phyloP scores from a whole-genome alignment of 1,140 invertebrate species.

The Drosophila watanabei region DNA sequence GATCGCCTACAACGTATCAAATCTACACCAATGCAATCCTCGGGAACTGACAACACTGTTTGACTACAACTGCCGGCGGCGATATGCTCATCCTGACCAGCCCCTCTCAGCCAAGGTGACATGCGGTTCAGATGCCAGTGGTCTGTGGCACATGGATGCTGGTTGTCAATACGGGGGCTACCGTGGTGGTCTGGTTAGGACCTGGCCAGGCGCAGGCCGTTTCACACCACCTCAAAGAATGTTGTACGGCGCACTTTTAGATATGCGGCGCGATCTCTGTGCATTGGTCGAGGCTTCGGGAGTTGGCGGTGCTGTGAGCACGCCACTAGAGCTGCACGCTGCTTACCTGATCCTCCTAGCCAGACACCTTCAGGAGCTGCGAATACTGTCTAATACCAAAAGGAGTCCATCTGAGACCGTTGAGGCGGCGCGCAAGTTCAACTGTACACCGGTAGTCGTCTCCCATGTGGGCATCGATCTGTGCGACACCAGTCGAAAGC shows the following conservation, averaged over 20 bases:
- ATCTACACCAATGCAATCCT: not conserved
- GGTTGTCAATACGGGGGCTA: constrained; percentile 57
- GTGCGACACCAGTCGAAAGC: not conserved
- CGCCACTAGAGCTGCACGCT: constrained; percentile 38
- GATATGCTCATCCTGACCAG: constrained; percentile 14
- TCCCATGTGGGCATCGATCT: constrained; percentile 45
- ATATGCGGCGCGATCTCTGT: constrained; percentile 42
- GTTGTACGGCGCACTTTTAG: constrained; percentile 47
- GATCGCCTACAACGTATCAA: constrained; percentile 14
- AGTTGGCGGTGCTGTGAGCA: constrained; percentile 3
- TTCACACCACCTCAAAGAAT: constrained; percentile 55
- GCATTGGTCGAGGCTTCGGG: constrained; percentile 14
- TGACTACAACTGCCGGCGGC: constrained; percentile 34
- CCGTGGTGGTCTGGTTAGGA: constrained; percentile 43
- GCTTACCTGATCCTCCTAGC: constrained; percentile 39
- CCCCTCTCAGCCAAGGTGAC: constrained; percentile 12
- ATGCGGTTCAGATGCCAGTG: not conserved
- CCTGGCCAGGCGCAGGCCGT: constrained; percentile 47
- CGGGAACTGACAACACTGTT: constrained; percentile 28
- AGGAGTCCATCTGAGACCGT: constrained; percentile 2
- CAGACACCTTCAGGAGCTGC: constrained; percentile 17
- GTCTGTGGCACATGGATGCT: constrained; percentile 47
- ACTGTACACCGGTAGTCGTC: constrained; percentile 25
- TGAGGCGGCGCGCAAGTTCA: constrained; percentile 18
- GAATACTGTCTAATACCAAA: constrained; percentile 21